Evolutionary conservation across 2,797 vertebrate species (phyloP), one percentile per base, ranked within the genome.

Genomic region (Distichodus sexfasciatus): DNA sequence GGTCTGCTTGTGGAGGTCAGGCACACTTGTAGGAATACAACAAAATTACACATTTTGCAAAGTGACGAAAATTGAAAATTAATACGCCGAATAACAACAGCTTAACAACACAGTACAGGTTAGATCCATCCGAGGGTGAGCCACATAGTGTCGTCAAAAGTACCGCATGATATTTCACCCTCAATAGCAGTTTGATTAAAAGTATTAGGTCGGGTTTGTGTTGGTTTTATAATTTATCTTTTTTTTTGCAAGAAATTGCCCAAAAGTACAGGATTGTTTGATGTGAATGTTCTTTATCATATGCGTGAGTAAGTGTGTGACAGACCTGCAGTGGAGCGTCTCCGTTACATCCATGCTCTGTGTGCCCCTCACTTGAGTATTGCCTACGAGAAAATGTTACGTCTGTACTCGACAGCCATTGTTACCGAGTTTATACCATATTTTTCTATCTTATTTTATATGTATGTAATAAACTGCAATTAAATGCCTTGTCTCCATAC

Each of bases 391-490:
- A 81, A 83, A 74, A 92, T 29, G 91, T 51, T 90, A 90, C 92
- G 91, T 94, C 93, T 94, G 93, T 95, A 93, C n/a, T 94, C 91
- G 93, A 93, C 91, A 94, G 92, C 93, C 91, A 93, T 93, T 94
- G 92, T 94, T 94, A 93, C 92, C n/a, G 90, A 74, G 91, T 94
- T 95, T 94, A 92, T 94, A 94, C 92, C 92, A 91, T 94, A 94
- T 94, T 95, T 94, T 95, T 94, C 90, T 95, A 94, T 94, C 89
- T 92, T 93, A 91, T 94, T 94, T 95, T 94, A 90, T 94, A 93
- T 94, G 92, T 93, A 92, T 93, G 92, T 93, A 93, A 93, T 93
- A 74, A 92, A 92, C 92, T 91, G 88, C 91, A 90, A n/a, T 93
- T 90, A 91, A 91, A 92, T 87, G 81, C 90, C 89, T 93, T 92